Evolutionary conservation across 2,888 invertebrate genomes (phyloP), one percentile per base, ranked within the genome.

Genomic region (Sarcophaga rosellei): DNA sequence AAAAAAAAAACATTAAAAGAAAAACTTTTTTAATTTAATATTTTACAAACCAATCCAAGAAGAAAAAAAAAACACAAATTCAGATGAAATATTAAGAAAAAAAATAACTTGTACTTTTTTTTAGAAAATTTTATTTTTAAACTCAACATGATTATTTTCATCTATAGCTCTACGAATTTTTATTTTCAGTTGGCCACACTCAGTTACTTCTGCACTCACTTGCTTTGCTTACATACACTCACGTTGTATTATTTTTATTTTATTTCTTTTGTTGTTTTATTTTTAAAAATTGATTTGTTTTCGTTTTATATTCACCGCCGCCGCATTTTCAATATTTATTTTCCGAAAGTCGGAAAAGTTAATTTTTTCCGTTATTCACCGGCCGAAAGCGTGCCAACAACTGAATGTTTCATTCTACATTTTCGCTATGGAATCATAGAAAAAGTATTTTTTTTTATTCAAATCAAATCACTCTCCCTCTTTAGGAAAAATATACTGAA

Each of bases 61-160:
- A 53, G 17, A 53, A 53, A 2, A 53, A 53, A 8, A 15, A 47
- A n/a, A n/a, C n/a, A 53, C 53, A 12, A 17, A 53, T 12, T 12
- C 17, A 53, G 4, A 53, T 53, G 57, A 69, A 47, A 0, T 45
- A 45, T 65, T 72, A n/a, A n/a, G 11, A n/a, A 23, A 23, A 35
- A 11, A 53, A 62, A 82, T n/a, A 73, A 85, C 63, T 63, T 70
- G 63, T 81, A 25, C n/a, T 25, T 68, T 79, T 53, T 65, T 74
- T 59, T 70, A 57, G 70, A 81, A 81, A 79, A 82, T 15, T 77
- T 82, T 85, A 87, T 87, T 87, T 87, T 85, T 87, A 81, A 81
- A 81, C 53, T 68, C 47, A 66, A 61, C 62, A 45, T 77, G 20
- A 35, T 45, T 69, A 53, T 70, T 83, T 61, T 62, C 5, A 25